phyloP scores from a whole-genome alignment of 2,797 vertebrate genomes.

The Alcedo quadribrachys region DNA sequence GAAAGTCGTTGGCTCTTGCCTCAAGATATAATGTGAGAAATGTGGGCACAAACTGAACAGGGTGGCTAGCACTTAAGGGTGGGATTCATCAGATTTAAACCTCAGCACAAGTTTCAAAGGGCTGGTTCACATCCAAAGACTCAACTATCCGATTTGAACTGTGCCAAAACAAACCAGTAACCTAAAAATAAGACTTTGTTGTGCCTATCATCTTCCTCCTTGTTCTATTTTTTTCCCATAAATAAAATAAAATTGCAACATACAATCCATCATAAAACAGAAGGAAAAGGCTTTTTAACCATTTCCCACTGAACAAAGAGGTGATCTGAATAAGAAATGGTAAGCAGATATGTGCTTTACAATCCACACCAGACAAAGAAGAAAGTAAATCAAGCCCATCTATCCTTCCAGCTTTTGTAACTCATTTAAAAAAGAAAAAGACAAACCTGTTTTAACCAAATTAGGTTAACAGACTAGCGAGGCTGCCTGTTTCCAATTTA shows the following conservation, averaged over 20 bases:
- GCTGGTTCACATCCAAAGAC: not conserved
- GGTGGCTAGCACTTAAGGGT: not conserved
- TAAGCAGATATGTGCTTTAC: not conserved
- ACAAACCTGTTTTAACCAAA: not conserved
- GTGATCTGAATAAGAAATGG: not conserved
- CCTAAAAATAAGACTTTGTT: conserved; percentile 9
- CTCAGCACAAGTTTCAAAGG: conserved; percentile 38
- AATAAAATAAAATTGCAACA: not conserved
- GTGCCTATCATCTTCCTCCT: not conserved
- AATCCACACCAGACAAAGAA: not conserved
- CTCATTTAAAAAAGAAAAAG: not conserved
- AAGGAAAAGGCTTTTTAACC: not conserved
- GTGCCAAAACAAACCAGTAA: not conserved
- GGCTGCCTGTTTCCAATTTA: not conserved
- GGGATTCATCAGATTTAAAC: not conserved
- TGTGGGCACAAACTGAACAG: not conserved
- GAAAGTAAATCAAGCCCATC: not conserved
- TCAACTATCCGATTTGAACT: not conserved
- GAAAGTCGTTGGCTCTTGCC: not conserved
- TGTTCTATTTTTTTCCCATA: not conserved
- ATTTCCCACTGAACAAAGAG: not conserved
- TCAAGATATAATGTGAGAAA: not conserved
- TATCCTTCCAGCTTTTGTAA: not conserved
- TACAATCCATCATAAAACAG: not conserved
- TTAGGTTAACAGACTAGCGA: not conserved